phyloP scores from a whole-genome alignment of 1,140 invertebrate species.

The Drosophila parabipectinata region DNA sequence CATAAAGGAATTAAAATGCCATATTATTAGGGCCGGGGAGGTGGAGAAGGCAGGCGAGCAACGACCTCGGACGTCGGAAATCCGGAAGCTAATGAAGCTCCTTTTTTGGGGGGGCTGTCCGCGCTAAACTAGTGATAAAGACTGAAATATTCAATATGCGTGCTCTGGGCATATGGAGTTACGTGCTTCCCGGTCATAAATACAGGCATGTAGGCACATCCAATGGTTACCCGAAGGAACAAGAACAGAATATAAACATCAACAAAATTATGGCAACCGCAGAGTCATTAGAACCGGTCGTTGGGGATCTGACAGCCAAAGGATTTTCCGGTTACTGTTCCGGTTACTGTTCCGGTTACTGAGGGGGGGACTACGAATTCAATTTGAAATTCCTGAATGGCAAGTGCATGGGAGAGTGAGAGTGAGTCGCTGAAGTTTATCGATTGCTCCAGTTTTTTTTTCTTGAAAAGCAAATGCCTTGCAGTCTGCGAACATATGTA shows the following conservation, averaged over 20 bases:
- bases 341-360: no score
- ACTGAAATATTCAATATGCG: slow-evolving; percentile 48
- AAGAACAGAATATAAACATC: slow-evolving; percentile 8
- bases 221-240: slow-evolving; percentile 30
- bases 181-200: slow-evolving; percentile 46
- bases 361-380: not conserved
- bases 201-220: not conserved
- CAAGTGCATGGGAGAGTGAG: slow-evolving; percentile 12
- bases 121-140: slow-evolving; percentile 19
- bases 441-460: slow-evolving; percentile 46
- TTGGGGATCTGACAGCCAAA: slow-evolving; percentile 26
- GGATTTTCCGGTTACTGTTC: slow-evolving; percentile 12
- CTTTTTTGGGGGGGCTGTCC: slow-evolving; percentile 19
- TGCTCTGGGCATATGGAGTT: slow-evolving; percentile 12
- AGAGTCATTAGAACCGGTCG: slow-evolving; percentile 32
- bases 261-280: slow-evolving; percentile 35
- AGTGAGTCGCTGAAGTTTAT: slow-evolving; percentile 14
- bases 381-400: slow-evolving; percentile 13
- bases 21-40: not conserved
- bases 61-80: slow-evolving; percentile 51
- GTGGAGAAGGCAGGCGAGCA: slow-evolving; percentile 33
- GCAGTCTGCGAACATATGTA: slow-evolving; percentile 24
- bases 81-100: slow-evolving; percentile 42
- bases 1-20: slow-evolving; percentile 22
- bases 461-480: slow-evolving; percentile 19